Percentiles rank a stretch among this genome's conserved stretches.
Evolutionary conservation across 2,797 vertebrate genomes (phyloP).

Genomic region (Parambassis ranga): DNA sequence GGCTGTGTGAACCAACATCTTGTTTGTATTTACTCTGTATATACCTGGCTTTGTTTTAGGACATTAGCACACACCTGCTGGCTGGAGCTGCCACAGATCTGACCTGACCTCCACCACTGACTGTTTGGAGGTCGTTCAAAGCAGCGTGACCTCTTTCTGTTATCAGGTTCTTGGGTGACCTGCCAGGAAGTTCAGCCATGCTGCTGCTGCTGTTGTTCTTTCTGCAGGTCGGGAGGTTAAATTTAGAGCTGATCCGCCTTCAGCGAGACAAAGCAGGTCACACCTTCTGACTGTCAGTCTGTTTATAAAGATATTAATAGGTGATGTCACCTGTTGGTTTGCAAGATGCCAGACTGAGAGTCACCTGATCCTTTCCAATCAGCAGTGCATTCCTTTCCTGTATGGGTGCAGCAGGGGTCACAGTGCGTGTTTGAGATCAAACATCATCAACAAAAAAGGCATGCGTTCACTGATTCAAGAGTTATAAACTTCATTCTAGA

Average conservation of each 20-base stretch:
- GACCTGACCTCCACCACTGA: not conserved
- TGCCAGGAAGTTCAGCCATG: constrained; percentile 8
- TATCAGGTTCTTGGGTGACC: constrained; percentile 7
- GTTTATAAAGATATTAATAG: too few species aligned
- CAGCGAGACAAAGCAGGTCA: constrained; percentile 4
- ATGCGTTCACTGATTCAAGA: too few species aligned
- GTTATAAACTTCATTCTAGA: too few species aligned
- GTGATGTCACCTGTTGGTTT: too few species aligned
- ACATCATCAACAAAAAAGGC: too few species aligned
- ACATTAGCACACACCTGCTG: constrained; percentile 16
- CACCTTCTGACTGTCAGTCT: not conserved
- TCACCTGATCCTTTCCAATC: too few species aligned
- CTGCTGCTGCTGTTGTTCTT: not conserved
- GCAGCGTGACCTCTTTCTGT: constrained; percentile 9
- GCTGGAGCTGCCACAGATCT: not conserved
- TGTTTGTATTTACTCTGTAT: not conserved
- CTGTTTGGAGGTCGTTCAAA: constrained; percentile 17
- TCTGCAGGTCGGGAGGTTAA: constrained; percentile 25
- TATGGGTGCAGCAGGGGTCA: too few species aligned
- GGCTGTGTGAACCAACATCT: too few species aligned
- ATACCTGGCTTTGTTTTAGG: not conserved
- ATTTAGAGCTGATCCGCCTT: constrained; percentile 15
- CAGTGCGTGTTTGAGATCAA: too few species aligned
- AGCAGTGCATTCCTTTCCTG: too few species aligned
- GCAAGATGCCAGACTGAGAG: too few species aligned